Base-by-base conservation (phyloP, 2,888 invertebrate species). In the Coleophora flavipennella region DNA sequence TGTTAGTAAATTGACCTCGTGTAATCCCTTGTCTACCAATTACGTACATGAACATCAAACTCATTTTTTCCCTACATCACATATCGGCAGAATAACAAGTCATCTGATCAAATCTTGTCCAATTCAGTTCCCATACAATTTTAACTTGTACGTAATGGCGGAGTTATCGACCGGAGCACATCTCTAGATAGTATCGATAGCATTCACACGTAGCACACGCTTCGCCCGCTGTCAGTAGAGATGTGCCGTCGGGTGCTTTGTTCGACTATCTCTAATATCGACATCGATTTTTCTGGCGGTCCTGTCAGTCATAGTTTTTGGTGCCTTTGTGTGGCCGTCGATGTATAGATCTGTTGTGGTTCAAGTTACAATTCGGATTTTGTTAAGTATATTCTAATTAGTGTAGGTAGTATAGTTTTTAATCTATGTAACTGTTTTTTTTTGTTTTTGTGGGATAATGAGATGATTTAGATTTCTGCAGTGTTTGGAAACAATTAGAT, bases 131-230 rank as follows among this genome's bases (percentile, higher is more conserved):
- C 64, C 69, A 67, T 59, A 60, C 58, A 51, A 62, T 60, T 65
- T 68, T 60, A 62, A 65, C 62, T 58, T 62, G 65, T 67, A 65
- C 66, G 76, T 79, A 79, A 79, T 79, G 72, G 75, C 61, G 57
- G 62, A 76, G 62, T 63, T 78, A 76, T 77, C 75, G 74, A 76
- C 58, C 20, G 20, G 20, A 59, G 59, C 57, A 62, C 61, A 67
- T 61, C 77, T 80, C 80, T 73, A 73, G 79, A 79, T 78, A 56
- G 53, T 62, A 67, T 76, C 73, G 83, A 84, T 81, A 81, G 69
- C 75, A 81, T 83, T 83, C 83, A 81, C 83, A 83, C 83, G 69
- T 80, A 74, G 80, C 80, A 80, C 83, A 83, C 83, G 81, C 78
- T 75, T 73, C 59, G 59, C 62, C 64, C 52, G 68, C 62, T 76